Conservation (phyloP, 2,113 vertebrate genomes). For the Struthio camelus region DNA sequence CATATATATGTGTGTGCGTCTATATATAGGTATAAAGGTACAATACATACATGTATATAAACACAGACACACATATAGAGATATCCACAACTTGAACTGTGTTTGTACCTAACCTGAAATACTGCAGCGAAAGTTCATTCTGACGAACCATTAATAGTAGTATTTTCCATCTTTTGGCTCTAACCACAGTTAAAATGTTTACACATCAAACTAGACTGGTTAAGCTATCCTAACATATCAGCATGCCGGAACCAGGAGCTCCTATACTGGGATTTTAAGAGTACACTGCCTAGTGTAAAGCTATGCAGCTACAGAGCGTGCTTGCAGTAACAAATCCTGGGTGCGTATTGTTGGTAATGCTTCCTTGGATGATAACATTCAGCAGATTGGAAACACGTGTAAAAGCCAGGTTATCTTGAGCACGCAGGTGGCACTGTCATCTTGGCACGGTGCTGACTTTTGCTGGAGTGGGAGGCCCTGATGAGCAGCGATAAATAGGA, state of each 20-base stretch:
- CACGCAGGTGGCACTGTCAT: slow-evolving; percentile 63
- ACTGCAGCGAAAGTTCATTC: slow-evolving; percentile 70
- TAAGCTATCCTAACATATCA: slow-evolving; percentile 35
- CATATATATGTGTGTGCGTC: slow-evolving; percentile 50
- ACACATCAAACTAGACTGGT: slow-evolving; percentile 14
- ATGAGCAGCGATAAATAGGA: slow-evolving; percentile 80
- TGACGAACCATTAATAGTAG: slow-evolving; percentile 34
- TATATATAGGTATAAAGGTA: slow-evolving; percentile 60
- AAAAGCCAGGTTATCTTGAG: neutral
- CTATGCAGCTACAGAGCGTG: slow-evolving; percentile 55
- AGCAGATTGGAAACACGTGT: slow-evolving; percentile 7
- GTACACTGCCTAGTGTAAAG: slow-evolving; percentile 33
- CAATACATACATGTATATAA: slow-evolving; percentile 58
- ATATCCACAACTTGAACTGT: slow-evolving; percentile 66
- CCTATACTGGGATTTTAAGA: neutral
- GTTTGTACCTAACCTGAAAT: slow-evolving; percentile 74
- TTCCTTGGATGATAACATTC: slow-evolving; percentile 18
- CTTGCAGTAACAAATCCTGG: slow-evolving; percentile 10
- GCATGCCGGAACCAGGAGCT: slow-evolving; percentile 15
- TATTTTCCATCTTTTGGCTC: slow-evolving; percentile 55
- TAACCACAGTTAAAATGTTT: slow-evolving; percentile 25
- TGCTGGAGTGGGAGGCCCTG: slow-evolving; percentile 81
- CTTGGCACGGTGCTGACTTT: slow-evolving; percentile 81
- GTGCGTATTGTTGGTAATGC: neutral
- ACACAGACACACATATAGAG: slow-evolving; percentile 65